A percentile compares a stretch with the other conserved stretches of the same genome.
phyloP scores from a whole-genome alignment of 1,140 invertebrate genomes.

The Lamellibrachia luymesi region DNA sequence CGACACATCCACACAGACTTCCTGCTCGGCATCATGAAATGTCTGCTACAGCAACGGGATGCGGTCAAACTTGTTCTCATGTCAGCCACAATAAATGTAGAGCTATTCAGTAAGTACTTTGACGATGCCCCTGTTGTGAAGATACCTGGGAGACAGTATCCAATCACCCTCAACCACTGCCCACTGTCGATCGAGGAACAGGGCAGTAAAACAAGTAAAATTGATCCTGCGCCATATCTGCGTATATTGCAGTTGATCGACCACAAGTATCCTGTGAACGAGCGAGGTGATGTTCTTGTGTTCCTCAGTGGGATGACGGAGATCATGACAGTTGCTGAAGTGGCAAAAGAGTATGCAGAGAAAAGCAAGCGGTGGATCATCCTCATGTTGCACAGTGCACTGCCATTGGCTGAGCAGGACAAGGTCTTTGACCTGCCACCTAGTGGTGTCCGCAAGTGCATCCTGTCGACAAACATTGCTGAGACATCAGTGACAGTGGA shows the following conservation, averaged over 20 bases:
- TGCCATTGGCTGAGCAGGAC: slow-evolving; percentile 93
- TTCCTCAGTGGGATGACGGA: slow-evolving; percentile 96
- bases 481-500: slow-evolving; percentile 99
- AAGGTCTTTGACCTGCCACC: slow-evolving; percentile 98
- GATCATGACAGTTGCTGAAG: slow-evolving; percentile 87
- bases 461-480: slow-evolving; percentile 98
- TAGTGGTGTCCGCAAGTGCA: slow-evolving; percentile 92
- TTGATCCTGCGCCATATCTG: slow-evolving; percentile 90
- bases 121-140: slow-evolving; percentile 79
- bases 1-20: slow-evolving; percentile 94
- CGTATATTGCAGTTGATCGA: slow-evolving; percentile 90
- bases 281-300: slow-evolving; percentile 93
- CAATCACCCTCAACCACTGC: slow-evolving; percentile 85
- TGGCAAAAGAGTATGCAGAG: slow-evolving; percentile 78
- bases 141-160: slow-evolving; percentile 89
- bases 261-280: slow-evolving; percentile 61
- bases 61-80: slow-evolving; percentile 93
- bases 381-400: slow-evolving; percentile 88
- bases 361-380: slow-evolving; percentile 88
- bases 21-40: slow-evolving; percentile 87
- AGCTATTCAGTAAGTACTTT: slow-evolving; percentile 90
- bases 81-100: slow-evolving; percentile 98
- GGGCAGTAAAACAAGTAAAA: slow-evolving; percentile 62
- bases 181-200: slow-evolving; percentile 68
- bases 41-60: slow-evolving; percentile 74